Evolutionary conservation across 2,113 vertebrate species (phyloP), one percentile per base, ranked within the genome.

Genomic region (Cyprinodon variegatus): DNA sequence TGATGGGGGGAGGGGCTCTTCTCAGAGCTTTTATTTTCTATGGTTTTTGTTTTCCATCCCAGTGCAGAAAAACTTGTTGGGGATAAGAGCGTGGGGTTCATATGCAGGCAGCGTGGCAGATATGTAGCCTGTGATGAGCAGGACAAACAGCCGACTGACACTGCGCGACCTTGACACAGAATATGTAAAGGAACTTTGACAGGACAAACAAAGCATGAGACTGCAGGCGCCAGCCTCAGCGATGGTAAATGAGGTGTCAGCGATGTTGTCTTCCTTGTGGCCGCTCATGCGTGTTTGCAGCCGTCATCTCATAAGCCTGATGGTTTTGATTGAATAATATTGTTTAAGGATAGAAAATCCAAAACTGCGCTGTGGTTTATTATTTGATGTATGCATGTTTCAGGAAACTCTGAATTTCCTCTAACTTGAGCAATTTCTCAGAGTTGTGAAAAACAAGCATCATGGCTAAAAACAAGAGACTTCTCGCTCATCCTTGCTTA

Each of bases 181-280:
- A 82, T 78, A 90, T 79, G 84, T 68, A 89, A 79, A 88, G 81
- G 82, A 83, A 87, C 85, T 87, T 82, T 90, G 90, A 91, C 91
- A 88, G 81, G 85, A 76, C 90, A 91, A 89, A 91, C 87, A 90
- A 88, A 86, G 88, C 84, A 40, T 84, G 92, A 84, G 78, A 78
- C 84, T 29, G 83, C 62, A 66, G 79, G 90, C 77, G 76, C 63
- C 59, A 22, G 76, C 78, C 83, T 53, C 77, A 71, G 85, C 61
- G 29, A 76, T 83, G 74, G 73, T 75, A 86, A 90, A 90, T 85
- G 84, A 90, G 85, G 86, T 88, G 89, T 91, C 87, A 74, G 79
- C 71, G 2, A 75, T 72, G 86, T 81, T 84, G 85, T 83, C 87
- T 89, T 89, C 85, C 86, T 86, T 40, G 81, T 75, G 85, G 86